Percentiles rank a stretch among this genome's conserved stretches.
These are phyloP conservation scores for Blera fallax DNA, from an alignment of 2,888 invertebrate species.

Conservation along the genomic window DNA sequence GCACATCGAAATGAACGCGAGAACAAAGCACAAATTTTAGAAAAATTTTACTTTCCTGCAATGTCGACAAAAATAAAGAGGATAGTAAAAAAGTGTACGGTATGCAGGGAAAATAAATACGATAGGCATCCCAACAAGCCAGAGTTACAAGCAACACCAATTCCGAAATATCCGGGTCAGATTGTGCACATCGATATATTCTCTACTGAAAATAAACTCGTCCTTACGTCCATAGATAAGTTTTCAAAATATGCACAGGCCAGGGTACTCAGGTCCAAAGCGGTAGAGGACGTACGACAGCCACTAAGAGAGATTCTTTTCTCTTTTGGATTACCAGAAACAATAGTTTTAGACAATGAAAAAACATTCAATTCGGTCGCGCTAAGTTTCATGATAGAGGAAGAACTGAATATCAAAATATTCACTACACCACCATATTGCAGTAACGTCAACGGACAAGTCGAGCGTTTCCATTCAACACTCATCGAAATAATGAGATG, in stretches of 20 bases:
- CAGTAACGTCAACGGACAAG: constrained; percentile 39
- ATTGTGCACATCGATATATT: constrained; percentile 35
- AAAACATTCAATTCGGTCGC: constrained; percentile 32
- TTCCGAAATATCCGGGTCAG: constrained; percentile 29
- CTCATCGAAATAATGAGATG: constrained; percentile 35
- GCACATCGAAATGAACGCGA: not conserved
- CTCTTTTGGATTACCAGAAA: constrained; percentile 21
- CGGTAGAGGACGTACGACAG: constrained; percentile 13
- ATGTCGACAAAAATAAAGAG: not conserved
- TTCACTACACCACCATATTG: constrained; percentile 31
- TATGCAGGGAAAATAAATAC: constrained; percentile 52
- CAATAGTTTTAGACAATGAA: constrained; percentile 44
- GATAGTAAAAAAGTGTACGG: constrained; percentile 40
- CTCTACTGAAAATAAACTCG: not conserved
- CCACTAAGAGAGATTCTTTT: constrained; percentile 18
- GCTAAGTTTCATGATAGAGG: constrained; percentile 5
- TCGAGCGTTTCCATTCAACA: constrained; percentile 45
- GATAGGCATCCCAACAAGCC: constrained; percentile 44
- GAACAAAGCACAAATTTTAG: constrained; percentile 41
- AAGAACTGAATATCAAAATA: constrained; percentile 23
- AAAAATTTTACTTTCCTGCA: constrained; percentile 62
- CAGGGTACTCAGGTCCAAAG: not conserved
- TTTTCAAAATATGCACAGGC: constrained; percentile 1
- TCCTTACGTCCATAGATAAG: constrained; percentile 1
- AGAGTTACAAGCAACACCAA: constrained; percentile 10